phyloP scores from a whole-genome alignment of 2,888 invertebrate species.

The Caenorhabditis sp. region DNA sequence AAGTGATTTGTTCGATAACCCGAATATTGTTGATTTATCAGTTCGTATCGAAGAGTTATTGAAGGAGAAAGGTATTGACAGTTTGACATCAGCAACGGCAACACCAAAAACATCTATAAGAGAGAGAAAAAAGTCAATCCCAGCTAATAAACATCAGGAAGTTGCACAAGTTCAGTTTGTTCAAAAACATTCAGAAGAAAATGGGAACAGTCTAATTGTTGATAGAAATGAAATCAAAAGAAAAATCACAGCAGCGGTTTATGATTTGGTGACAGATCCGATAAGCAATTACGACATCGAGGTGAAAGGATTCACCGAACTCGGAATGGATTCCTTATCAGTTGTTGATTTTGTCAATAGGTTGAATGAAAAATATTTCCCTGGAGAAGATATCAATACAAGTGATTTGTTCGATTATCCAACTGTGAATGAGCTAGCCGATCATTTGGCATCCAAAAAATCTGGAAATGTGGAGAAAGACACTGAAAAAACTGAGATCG shows the following conservation, averaged over 20 bases:
- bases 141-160: slow-evolving; percentile 29
- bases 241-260: slow-evolving; percentile 23
- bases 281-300: slow-evolving; percentile 29
- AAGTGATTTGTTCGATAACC: slow-evolving; percentile 45
- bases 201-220: too few species aligned
- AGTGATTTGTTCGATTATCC: slow-evolving; percentile 56
- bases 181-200: slow-evolving; percentile 3
- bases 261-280: slow-evolving; percentile 33
- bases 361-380: slow-evolving; percentile 48
- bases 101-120: slow-evolving; percentile 32
- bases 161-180: slow-evolving; percentile 40
- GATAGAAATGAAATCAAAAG: slow-evolving; percentile 26
- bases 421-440: slow-evolving; percentile 45
- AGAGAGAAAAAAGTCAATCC: slow-evolving; percentile 34
- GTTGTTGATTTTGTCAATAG: slow-evolving; percentile 63
- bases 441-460: slow-evolving; percentile 28
- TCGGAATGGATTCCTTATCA: slow-evolving; percentile 65
- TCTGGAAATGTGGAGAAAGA: not conserved
- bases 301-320: slow-evolving; percentile 54
- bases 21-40: slow-evolving; percentile 34
- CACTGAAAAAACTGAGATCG: not conserved
- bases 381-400: slow-evolving; percentile 38
- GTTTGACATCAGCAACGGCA: slow-evolving; percentile 4
- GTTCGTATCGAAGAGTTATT: slow-evolving; percentile 21
- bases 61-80: slow-evolving; percentile 27